phyloP scores from a whole-genome alignment of 2,113 vertebrate species.

The Eublepharis macularius region DNA sequence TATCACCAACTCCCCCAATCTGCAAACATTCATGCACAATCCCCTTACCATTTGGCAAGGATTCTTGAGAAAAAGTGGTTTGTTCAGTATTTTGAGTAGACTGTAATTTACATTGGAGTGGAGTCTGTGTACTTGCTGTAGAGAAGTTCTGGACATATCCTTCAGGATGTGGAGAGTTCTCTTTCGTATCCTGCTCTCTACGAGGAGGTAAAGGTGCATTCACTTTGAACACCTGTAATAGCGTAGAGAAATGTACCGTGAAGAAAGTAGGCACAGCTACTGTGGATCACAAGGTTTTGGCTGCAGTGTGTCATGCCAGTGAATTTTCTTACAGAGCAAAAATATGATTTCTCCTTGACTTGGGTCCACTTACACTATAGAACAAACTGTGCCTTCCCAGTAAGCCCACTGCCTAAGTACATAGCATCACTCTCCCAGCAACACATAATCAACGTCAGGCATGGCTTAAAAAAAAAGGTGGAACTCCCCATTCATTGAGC shows the following conservation, averaged over 20 bases:
- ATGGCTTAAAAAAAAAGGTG: neutral
- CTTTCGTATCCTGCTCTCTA: conserved; percentile 80
- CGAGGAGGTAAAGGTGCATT: conserved; percentile 80
- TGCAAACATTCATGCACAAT: neutral
- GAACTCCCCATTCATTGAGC: neutral
- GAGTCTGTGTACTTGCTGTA: conserved; percentile 91
- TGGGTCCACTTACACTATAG: neutral
- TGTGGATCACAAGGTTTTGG: neutral
- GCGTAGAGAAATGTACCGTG: no score
- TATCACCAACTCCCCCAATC: neutral
- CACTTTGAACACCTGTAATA: conserved; percentile 86
- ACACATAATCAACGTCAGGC: neutral
- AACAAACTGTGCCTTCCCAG: neutral
- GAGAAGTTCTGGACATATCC: conserved; percentile 79
- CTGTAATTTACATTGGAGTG: conserved; percentile 82
- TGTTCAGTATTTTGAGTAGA: conserved; percentile 76
- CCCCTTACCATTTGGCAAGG: conserved; percentile 73
- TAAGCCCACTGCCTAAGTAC: neutral
- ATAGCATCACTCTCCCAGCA: neutral
- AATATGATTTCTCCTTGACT: neutral
- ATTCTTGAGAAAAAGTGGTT: conserved; percentile 73
- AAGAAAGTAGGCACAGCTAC: no score
- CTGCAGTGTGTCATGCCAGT: no score
- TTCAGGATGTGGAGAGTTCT: conserved; percentile 72
- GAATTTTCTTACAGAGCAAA: neutral